Evolutionary conservation across 2,797 vertebrate genomes (phyloP), one percentile per base, ranked within the genome.

Genomic region (Amphiprion clarkii): DNA sequence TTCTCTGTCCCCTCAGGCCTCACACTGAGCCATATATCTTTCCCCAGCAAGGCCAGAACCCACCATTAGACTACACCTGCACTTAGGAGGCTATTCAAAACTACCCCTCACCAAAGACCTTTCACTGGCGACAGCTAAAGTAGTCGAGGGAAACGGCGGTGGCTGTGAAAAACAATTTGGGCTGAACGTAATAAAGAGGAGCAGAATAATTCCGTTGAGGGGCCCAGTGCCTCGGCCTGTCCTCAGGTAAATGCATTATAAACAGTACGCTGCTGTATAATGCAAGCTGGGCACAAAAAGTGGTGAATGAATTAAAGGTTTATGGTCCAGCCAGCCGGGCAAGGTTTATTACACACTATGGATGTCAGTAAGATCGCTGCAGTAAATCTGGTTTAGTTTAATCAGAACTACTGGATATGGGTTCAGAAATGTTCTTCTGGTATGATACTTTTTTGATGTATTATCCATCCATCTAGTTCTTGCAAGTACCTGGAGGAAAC

Each of bases 61-160:
- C 78, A 55, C 82, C 69, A 86, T 91, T 85, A 88, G 54, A 59
- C 82, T 69, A 27, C 81, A 90, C 79, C 85, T 88, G 73, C 67
- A 83, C 56, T 81, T 75, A 79, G 48, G 60, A 72, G 31, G 36
- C 33, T 59, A 71, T 74, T 81, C 52, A 78, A 21, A 59, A n/a
- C 17, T 12, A 55, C 16, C 5, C 65, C 57, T 42, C 42, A 29
- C 11, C 0, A 1, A 44, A 46, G 63, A 10, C 33, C 52, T 84
- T 76, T 81, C 67, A 74, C 68, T n/a, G 27, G 55, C 49, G 58
- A 71, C 75, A 44, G 84, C 36, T 42, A 51, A 33, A 31, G 33
- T 21, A 52, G 65, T 4, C 67, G 6, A 14, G 57, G 64, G 66
- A 76, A 27, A 60, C 64, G 58, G 51, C 70, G 54, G 17, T 3